A percentile compares a stretch with the other conserved stretches of the same genome.
These are phyloP conservation scores for Leuctra nigra DNA, from an alignment of 2,888 invertebrate genomes.

Conservation along the genomic window DNA sequence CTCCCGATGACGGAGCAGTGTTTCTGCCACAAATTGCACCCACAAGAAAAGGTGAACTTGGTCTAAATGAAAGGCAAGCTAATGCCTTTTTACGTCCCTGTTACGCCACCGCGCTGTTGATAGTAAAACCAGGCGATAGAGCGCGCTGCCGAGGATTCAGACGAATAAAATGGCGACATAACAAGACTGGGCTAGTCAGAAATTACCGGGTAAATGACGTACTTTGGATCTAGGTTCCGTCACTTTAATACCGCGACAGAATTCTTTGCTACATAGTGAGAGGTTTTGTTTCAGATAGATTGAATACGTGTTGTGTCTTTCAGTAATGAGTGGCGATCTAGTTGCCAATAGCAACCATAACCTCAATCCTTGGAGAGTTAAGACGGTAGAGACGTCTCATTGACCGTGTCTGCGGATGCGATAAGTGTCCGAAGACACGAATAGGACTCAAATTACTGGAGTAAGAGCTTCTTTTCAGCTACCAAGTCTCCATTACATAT, in stretches of 20 bases:
- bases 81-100: slow-evolving; percentile 15
- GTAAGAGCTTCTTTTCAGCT: neutral
- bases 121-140: slow-evolving; percentile 7
- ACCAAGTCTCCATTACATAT: slow-evolving; percentile 10
- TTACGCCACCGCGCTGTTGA: neutral
- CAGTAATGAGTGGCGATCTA: neutral
- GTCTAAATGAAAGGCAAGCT: slow-evolving; percentile 12
- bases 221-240: neutral
- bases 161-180: no score
- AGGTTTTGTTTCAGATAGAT: no score
- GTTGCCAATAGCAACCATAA: neutral
- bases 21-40: slow-evolving; percentile 15
- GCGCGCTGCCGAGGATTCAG: neutral
- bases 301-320: no score
- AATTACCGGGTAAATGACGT: slow-evolving; percentile 1
- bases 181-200: neutral
- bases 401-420: neutral
- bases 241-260: slow-evolving; percentile 1
- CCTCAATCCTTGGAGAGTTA: neutral
- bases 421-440: neutral
- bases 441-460: slow-evolving; percentile 4
- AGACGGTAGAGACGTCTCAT: neutral
- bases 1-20: slow-evolving; percentile 10
- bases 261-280: no score
- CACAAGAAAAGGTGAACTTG: neutral